Evolutionary conservation across 2,888 invertebrate species (phyloP), one percentile per base, ranked within the genome.

Genomic region (Dolichopus griseipennis): DNA sequence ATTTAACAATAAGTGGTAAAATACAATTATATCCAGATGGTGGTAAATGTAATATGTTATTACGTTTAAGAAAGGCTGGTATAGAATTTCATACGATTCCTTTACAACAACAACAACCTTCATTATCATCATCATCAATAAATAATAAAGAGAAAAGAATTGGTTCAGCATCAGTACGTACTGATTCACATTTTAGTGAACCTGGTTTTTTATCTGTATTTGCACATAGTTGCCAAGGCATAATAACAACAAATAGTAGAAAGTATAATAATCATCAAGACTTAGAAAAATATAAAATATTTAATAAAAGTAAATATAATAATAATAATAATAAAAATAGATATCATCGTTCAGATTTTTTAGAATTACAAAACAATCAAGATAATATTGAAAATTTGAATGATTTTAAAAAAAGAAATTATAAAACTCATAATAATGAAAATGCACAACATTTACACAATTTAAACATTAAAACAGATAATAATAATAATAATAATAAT

Each of bases 171-270:
- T 78, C 81, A 0, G 79, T 81, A 22, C 87, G 90, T 78, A 91
- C 91, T 0, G 91, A 91, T 75, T 91, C 92, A 0, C 91, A 91
- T 76, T 93, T 93, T 75, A 85, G 92, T 0, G 92, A 93, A 74
- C 92, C 92, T 0, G 90, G 92, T 18, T 92, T 92, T 74, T 90
- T 92, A 52, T 92, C 92, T 64, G 91, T 93, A 0, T 92, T 92
- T 75, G 92, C 92, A 0, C 92, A 92, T 72, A 91, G 91, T 0
- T 93, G 92, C 75, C 88, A 90, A 74, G 87, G 77, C 67, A 63
- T 65, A n/a, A 52, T 52, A 18, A 52, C 15, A 18, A 77, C 77
- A 5, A 75, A 73, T 37, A 78, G 78, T 15, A 77, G 78, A 12
- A 75, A 77, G 52, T 70, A 78, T 27, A 27, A 27, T 27, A 27